These are phyloP conservation scores for Paedocypris micromegethes DNA, from an alignment of 2,797 vertebrate species.

Conservation along the genomic window DNA sequence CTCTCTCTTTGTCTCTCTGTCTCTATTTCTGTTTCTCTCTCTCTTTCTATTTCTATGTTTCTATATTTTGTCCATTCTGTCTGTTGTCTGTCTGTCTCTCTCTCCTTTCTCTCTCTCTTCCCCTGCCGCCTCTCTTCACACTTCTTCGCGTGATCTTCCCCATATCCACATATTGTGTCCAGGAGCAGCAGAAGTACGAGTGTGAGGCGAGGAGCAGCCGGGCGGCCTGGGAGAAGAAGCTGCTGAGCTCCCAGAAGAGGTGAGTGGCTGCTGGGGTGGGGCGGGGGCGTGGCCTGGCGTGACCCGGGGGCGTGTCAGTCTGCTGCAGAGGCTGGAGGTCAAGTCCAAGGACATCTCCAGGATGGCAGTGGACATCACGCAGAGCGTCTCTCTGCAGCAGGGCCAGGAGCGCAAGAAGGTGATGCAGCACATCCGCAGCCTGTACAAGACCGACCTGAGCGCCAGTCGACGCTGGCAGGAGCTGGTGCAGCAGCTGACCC, in stretches of 20 bases:
- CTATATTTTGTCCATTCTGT: too few species aligned
- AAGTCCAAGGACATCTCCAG: constrained; percentile 98
- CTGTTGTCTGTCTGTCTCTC: too few species aligned
- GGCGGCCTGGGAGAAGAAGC: constrained; percentile 89
- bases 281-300: too few species aligned
- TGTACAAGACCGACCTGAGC: constrained; percentile 91
- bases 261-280: constrained; percentile 49
- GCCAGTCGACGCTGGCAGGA: constrained; percentile 97
- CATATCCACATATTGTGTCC: not conserved
- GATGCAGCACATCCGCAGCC: constrained; percentile 92
- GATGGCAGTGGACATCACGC: constrained; percentile 95
- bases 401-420: constrained; percentile 97
- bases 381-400: constrained; percentile 90
- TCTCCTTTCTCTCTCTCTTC: too few species aligned
- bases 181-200: constrained; percentile 92
- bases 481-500: constrained; percentile 90
- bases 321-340: constrained; percentile 88
- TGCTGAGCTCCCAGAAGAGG: constrained; percentile 83
- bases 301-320: constrained; percentile 60
- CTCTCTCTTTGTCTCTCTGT: too few species aligned
- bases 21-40: too few species aligned
- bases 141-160: too few species aligned
- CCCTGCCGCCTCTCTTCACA: too few species aligned
- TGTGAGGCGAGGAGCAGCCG: constrained; percentile 82
- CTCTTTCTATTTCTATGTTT: too few species aligned